phyloP scores from a whole-genome alignment of 2,797 vertebrate genomes.

The Pelodytes ibericus region DNA sequence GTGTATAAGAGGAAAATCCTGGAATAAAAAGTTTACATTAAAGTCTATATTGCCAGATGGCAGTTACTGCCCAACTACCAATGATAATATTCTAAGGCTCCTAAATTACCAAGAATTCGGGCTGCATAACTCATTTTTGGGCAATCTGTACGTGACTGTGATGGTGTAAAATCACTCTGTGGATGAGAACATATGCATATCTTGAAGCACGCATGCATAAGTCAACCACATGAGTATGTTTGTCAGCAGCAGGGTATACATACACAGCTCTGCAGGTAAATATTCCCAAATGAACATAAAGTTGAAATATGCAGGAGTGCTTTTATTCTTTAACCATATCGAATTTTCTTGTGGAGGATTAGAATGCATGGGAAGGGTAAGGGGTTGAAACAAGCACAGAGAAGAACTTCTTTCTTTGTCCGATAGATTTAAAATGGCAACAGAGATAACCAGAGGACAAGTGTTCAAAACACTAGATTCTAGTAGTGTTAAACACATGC shows the following conservation, averaged over 20 bases:
- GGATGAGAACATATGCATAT: conserved; percentile 36
- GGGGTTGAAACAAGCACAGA: not conserved
- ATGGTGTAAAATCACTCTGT: conserved; percentile 5
- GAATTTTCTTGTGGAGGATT: not conserved
- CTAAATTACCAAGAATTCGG: not conserved
- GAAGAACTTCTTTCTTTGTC: not conserved
- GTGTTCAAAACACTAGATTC: not conserved
- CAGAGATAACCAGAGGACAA: conserved; percentile 12
- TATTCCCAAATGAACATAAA: conserved; percentile 27
- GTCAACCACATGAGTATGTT: conserved; percentile 27
- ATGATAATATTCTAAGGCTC: not conserved
- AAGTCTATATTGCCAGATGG: too few relatives aligned
- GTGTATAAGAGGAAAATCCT: too few relatives aligned
- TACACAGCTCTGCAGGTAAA: conserved; percentile 30
- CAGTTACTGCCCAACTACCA: too few relatives aligned
- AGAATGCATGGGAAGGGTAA: not conserved
- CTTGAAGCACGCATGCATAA: conserved; percentile 35
- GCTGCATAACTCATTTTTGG: not conserved
- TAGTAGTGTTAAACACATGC: conserved; percentile 14
- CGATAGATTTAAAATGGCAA: not conserved
- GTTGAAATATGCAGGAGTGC: conserved; percentile 16
- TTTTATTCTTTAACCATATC: not conserved
- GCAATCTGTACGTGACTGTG: conserved; percentile 20
- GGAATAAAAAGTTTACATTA: too few relatives aligned
- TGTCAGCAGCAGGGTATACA: conserved; percentile 16